Evolutionary conservation across 2,888 invertebrate species (phyloP), one percentile per base, ranked within the genome.

Genomic region (Platycheirus albimanus): DNA sequence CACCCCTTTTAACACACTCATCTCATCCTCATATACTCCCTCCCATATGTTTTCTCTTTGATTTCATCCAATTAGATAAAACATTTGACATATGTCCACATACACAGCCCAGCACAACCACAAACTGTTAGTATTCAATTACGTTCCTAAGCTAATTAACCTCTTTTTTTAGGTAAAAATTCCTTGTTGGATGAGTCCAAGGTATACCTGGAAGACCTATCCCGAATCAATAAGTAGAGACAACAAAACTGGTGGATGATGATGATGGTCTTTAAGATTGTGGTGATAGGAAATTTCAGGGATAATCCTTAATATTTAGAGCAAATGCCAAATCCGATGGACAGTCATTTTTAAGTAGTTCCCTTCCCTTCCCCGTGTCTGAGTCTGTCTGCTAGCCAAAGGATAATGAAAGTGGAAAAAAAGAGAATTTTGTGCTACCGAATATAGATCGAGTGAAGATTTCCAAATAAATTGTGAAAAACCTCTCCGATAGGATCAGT

Each of bases 31-130:
- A 51, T 33, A 33, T 17, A 47, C 56, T 17, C 70, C 63, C 78
- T 49, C 72, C 72, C 77, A 78, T 78, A 70, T 83, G 83, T 83
- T 77, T 83, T 74, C 74, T 72, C 78, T 83, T 72, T 83, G 69
- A 83, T 83, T 83, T 78, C 78, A 83, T 83, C 83, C 83, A 83
- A 83, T 83, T 83, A 83, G 83, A 78, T 58, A 74, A 83, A 83
- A 78, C 56, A 78, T 69, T 72, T 78, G 83, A 83, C 83, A 83
- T 83, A 83, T 83, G 83, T 72, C 74, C 78, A 69, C 72, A 78
- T 81, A 36, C 33, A 15, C 47, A 38, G 8, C 15, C 13, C 0
- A 24, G n/a, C 28, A 17, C 38, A 19, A 70, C 43, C 43, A 69
- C 54, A 51, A 51, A 33, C 10, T 47, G 28, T 15, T 13, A 63